Base-by-base conservation (phyloP, 2,797 vertebrate genomes). In the Mormyrus hasselquistii region DNA sequence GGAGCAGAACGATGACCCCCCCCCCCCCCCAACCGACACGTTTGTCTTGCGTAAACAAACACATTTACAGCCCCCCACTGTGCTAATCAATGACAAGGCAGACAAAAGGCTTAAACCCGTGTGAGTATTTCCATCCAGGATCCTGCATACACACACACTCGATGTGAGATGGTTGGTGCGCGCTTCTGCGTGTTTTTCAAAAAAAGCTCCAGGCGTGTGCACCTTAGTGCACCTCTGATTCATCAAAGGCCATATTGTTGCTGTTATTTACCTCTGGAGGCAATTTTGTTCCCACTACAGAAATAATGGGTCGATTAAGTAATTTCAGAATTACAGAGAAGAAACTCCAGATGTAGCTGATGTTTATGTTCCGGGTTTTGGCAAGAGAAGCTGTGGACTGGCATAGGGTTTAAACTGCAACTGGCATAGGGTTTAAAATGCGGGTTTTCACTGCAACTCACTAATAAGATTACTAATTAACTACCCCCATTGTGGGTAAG, bases 21-120 rank as follows among this genome's bases (percentile, higher is more conserved):
- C 14, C 22, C 22, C 5, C 52, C 25, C 52, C 19, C 22, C 12
- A 12, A 14, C 52, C 73, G 6, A 41, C 38, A 83, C 7, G 16
- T 49, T 49, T 59, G 86, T 16, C 34, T 16, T n/a, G 14, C 53
- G 86, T 87, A 86, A 49, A 55, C 47, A 86, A 86, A 86, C 88
- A 62, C 86, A 90, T 89, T 90, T 84, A 79, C 86, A 87, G 25
- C 38, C 76, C 87, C 52, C 88, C 88, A 62, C 19, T 16, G 84
- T 38, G 84, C 49, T 86, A 86, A 86, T 86, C 52, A 86, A 86
- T 86, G 29, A 49, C 79, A 83, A 83, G 19, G n/a, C 44, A 83
- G 79, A 47, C 10, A 49, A 49, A 34, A 57, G 25, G 5, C 49
- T 50, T 86, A 25, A 12, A 9, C 84, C 25, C 0, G 9, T 52